Conservation (phyloP, 2,113 vertebrate species). For the Oncorhynchus mykiss region DNA sequence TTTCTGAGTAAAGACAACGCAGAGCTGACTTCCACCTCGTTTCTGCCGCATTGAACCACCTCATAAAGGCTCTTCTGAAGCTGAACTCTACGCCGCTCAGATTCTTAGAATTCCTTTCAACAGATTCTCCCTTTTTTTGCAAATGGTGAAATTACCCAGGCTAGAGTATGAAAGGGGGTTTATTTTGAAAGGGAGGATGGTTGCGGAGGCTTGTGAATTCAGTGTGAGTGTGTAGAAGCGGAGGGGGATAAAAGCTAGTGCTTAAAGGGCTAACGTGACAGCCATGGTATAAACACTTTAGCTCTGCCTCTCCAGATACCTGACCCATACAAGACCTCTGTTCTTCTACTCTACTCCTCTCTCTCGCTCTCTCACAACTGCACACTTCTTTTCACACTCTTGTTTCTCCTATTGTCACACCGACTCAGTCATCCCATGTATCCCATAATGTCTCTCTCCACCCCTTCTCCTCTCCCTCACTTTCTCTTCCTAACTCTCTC, state of each 20-base stretch:
- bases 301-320: constrained; percentile 3
- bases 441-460: too few relatives aligned
- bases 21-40: background rate
- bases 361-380: background rate
- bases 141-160: constrained; percentile 12
- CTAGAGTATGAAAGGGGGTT: background rate
- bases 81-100: background rate
- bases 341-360: background rate
- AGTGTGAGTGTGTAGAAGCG: background rate
- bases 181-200: background rate
- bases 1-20: background rate
- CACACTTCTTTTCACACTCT: too few relatives aligned
- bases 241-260: constrained; percentile 2
- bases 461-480: too few relatives aligned
- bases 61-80: constrained; percentile 11
- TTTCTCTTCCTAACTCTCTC: too few relatives aligned
- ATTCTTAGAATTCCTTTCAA: constrained; percentile 9
- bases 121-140: background rate
- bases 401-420: too few relatives aligned
- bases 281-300: constrained; percentile 12
- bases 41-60: constrained; percentile 6
- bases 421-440: too few relatives aligned
- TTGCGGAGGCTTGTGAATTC: background rate
- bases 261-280: constrained; percentile 3
- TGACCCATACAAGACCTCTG: constrained; percentile 19